Base-by-base conservation (phyloP, 2,113 vertebrate species). In the Tragelaphus scriptus region DNA sequence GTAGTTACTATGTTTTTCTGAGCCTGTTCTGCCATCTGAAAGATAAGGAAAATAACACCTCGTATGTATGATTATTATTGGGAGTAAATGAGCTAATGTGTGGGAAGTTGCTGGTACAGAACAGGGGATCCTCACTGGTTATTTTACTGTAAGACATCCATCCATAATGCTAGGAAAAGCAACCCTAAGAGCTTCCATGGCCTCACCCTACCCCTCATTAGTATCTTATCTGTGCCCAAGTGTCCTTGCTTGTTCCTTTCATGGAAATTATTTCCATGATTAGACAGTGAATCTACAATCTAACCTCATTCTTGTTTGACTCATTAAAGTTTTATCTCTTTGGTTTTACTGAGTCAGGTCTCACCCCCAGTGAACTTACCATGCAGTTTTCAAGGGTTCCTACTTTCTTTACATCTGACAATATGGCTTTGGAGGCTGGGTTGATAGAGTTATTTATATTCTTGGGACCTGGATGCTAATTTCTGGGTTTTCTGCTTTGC, bases 181-280 rank as follows among this genome's bases (percentile, higher is more conserved):
- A 12, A 8, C 49, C 23, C 51, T 32, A 16, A 77, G 14, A 6
- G 7, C 30, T 9, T 28, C 28, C 1, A 1, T 4, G n/a, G 25
- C 23, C 26, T 61, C 47, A 30, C 25, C 40, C 65, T 26, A 25
- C 16, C 26, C n/a, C 53, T 21, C 30, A 81, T 21, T 85, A 53
- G 58, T 80, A 61, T 88, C 81, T 94, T 82, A 94, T 85, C 79
- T 87, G 28, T 58, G 28, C 49, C 59, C 23, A n/a, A 26, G 32
- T 1, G 0, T 7, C 2, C 61, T 93, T 56, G 4, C 40, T 77
- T 16, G 3, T 30, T 59, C 15, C 58, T 90, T 81, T 56, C 14
- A 85, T 75, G 85, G 95, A 93, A 91, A 85, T 85, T 36, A 30
- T n/a, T 92, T 88, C 92, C 30, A 85, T 26, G 23, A 89, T 94